phyloP scores from a whole-genome alignment of 2,113 vertebrate species.

The Tyto alba region DNA sequence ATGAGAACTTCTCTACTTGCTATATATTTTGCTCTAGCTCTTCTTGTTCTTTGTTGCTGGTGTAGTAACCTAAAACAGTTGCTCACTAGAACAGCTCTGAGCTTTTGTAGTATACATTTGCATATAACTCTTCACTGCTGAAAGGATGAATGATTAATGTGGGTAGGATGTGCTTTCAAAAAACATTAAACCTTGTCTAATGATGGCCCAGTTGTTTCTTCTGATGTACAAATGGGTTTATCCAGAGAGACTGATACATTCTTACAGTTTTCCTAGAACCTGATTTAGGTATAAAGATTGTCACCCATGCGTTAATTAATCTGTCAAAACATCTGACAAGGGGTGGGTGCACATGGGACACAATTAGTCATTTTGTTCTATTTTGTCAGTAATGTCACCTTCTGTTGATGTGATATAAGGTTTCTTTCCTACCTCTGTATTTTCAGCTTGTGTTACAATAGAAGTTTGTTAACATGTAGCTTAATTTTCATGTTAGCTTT shows the following conservation, averaged over 20 bases:
- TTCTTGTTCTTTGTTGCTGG: not conserved
- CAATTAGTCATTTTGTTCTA: not conserved
- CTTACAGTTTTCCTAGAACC: conserved; percentile 5
- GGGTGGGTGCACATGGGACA: not conserved
- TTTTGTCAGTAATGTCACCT: not conserved
- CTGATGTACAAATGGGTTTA: not conserved
- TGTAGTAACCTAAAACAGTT: not conserved
- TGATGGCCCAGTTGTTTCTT: not conserved
- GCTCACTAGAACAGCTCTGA: not conserved
- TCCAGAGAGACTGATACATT: not conserved
- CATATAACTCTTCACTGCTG: not conserved
- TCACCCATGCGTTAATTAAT: not conserved
- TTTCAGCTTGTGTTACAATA: not conserved
- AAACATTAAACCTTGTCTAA: not conserved
- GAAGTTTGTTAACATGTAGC: not conserved
- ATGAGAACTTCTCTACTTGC: not conserved
- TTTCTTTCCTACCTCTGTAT: not conserved
- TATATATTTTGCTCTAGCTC: not conserved
- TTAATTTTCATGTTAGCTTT: not conserved
- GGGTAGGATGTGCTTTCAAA: not conserved
- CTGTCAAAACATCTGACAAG: not conserved
- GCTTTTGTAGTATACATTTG: not conserved
- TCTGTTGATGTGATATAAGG: not conserved
- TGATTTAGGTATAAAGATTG: not conserved
- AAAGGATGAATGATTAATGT: not conserved